A percentile compares a stretch with the other conserved stretches of the same genome.
These are phyloP conservation scores for Ispidina picta DNA, from an alignment of 2,797 vertebrate species.

Conservation along the genomic window DNA sequence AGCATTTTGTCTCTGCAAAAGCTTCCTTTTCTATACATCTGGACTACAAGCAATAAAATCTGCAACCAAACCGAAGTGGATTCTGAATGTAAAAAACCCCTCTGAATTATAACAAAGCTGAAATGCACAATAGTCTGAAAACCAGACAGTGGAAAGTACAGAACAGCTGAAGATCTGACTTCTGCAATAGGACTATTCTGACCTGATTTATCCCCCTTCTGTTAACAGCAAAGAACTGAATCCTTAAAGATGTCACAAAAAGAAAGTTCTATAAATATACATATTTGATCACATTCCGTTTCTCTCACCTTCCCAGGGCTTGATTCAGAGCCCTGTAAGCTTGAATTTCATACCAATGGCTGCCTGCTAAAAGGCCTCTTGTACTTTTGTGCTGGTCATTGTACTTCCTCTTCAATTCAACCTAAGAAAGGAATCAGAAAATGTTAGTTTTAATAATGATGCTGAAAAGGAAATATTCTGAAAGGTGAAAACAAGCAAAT, in stretches of 20 bases:
- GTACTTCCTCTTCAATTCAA: conserved; percentile 95
- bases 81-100: neutral
- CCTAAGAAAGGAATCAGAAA: conserved; percentile 75
- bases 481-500: neutral
- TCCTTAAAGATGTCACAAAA: neutral
- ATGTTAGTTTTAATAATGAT: neutral
- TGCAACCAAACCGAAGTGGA: neutral
- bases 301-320: conserved; percentile 92
- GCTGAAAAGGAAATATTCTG: neutral
- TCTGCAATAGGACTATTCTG: neutral
- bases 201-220: neutral
- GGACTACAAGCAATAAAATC: neutral
- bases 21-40: neutral
- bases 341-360: conserved; percentile 97
- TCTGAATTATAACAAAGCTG: neutral
- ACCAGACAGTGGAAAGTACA: neutral
- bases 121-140: neutral
- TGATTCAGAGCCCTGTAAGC: conserved; percentile 96
- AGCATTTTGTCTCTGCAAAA: neutral
- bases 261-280: neutral
- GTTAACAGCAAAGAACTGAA: neutral
- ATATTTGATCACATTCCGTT: neutral
- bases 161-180: neutral
- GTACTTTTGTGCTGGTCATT: conserved; percentile 91
- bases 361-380: conserved; percentile 91